These are phyloP conservation scores for Diuraphis noxia DNA, from an alignment of 1,140 invertebrate species.

Conservation along the genomic window DNA sequence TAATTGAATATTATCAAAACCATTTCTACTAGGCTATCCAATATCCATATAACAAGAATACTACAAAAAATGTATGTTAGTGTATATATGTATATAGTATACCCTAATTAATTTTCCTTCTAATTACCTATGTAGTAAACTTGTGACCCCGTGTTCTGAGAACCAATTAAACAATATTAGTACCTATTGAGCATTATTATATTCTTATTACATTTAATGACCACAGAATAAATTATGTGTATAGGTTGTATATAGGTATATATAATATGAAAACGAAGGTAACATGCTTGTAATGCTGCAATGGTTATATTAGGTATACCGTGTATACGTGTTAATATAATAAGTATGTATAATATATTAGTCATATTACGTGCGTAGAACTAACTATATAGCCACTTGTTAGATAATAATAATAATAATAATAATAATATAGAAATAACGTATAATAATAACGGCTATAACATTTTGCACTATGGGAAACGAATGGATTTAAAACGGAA, in stretches of 20 bases:
- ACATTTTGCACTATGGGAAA: neutral
- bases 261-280: conserved; percentile 13
- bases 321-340: neutral
- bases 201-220: neutral
- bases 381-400: neutral
- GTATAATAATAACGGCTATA: neutral
- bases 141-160: neutral
- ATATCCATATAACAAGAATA: neutral
- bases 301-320: neutral
- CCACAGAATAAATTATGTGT: neutral
- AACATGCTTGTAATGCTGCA: neutral
- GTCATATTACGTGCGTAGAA: neutral
- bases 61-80: neutral
- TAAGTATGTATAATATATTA: neutral
- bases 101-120: neutral
- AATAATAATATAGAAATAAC: neutral
- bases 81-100: neutral
- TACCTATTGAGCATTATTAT: neutral
- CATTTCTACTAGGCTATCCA: neutral
- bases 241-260: neutral
- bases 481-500: neutral
- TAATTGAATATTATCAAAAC: neutral
- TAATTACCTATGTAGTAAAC: neutral
- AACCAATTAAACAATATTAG: conserved; percentile 25
- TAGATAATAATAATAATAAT: conserved; percentile 26